phyloP scores from a whole-genome alignment of 2,113 vertebrate species.

The Girardinichthys multiradiatus region DNA sequence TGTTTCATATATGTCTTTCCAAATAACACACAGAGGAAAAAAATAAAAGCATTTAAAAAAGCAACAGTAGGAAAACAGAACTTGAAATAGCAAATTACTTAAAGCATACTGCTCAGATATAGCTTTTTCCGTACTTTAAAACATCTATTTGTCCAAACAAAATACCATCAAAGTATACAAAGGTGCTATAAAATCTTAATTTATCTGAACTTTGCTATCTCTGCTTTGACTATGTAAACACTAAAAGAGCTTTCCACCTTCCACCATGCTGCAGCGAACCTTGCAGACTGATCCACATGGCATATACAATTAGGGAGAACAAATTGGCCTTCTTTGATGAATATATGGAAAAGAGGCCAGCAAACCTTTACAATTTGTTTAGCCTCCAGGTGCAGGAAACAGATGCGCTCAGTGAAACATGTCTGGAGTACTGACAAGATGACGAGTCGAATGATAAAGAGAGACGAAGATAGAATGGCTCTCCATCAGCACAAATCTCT shows the following conservation, averaged over 20 bases:
- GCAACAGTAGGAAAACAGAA: constrained; percentile 2
- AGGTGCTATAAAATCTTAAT: constrained; percentile 14
- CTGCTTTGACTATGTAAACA: constrained; percentile 7
- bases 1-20: constrained; percentile 38
- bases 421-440: constrained; percentile 45
- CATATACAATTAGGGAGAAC: constrained; percentile 27
- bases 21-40: constrained; percentile 20
- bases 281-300: constrained; percentile 17
- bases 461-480: constrained; percentile 28
- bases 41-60: constrained; percentile 19
- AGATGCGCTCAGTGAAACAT: constrained; percentile 48
- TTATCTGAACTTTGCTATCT: constrained; percentile 23
- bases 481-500: constrained; percentile 41
- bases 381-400: constrained; percentile 42
- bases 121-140: constrained; percentile 2
- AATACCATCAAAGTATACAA: constrained; percentile 29
- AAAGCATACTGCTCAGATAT: constrained; percentile 6
- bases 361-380: constrained; percentile 2
- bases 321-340: constrained; percentile 36
- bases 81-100: not conserved
- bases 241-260: constrained; percentile 15
- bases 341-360: constrained; percentile 31
- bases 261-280: not conserved
- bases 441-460: constrained; percentile 56
- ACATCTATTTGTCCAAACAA: constrained; percentile 29